Evolutionary conservation across 2,797 vertebrate genomes (phyloP).

Genomic region (Chromobotia macracanthus): DNA sequence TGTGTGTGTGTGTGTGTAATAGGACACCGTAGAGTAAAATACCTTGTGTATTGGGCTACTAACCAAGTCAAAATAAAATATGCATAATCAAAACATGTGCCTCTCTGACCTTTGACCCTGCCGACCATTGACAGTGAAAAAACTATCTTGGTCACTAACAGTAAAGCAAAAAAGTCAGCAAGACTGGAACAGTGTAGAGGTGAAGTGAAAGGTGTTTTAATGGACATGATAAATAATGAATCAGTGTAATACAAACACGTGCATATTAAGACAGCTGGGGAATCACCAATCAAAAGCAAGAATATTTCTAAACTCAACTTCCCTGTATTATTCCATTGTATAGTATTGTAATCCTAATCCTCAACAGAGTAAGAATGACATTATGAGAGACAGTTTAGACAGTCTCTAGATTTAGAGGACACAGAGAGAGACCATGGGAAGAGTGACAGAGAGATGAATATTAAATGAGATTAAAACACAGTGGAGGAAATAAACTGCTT

Average conservation of each 20-base stretch:
- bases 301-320: not conserved
- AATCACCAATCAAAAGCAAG: not conserved
- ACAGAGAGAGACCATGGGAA: conserved; percentile 41
- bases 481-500: not conserved
- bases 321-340: not conserved
- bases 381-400: conserved; percentile 56
- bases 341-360: conserved; percentile 34
- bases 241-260: not conserved
- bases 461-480: conserved; percentile 27
- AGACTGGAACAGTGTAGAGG: not conserved
- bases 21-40: not conserved
- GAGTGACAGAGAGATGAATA: conserved; percentile 46
- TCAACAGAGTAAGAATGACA: conserved; percentile 28
- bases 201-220: not conserved
- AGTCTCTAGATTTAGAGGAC: conserved; percentile 58
- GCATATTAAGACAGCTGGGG: not conserved
- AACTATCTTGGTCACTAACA: conserved; percentile 3
- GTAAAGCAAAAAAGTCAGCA: not conserved
- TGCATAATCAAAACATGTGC: not conserved
- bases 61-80: conserved; percentile 8
- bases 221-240: not conserved
- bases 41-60: conserved; percentile 1
- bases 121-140: conserved; percentile 13
- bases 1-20: too few relatives aligned
- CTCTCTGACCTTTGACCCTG: conserved; percentile 15